Base-by-base conservation (phyloP, 2,113 vertebrate genomes). In the Stercorarius parasiticus region DNA sequence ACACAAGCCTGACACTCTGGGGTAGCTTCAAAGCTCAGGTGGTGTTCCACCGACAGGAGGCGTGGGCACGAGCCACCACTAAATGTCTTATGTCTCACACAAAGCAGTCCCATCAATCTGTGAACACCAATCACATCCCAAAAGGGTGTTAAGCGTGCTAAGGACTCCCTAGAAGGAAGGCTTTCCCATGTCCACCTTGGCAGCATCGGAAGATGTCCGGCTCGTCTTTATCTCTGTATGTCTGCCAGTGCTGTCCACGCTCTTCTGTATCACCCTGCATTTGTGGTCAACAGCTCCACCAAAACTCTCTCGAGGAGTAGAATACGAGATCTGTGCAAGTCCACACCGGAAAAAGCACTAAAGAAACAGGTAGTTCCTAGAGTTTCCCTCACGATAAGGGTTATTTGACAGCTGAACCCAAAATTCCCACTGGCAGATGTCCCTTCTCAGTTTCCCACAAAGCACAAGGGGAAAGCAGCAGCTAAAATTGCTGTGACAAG, bases 1-100 rank as follows among this genome's bases (percentile, higher is more conserved):
- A 67, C 3, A 1, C 36, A 45, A 18, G 40, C 13, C n/a, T 62
- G 25, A 47, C 0, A 0, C 40, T 34, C 22, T 10, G 21, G 10
- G 21, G 15, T 6, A 55, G n/a, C 49, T 62, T 67, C 71, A 80
- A 56, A 90, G 62, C 79, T 52, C 42, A 22, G 19, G 7, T 6
- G 21, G 23, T 43, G 36, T 15, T 69, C 30, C 30, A 55, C 36
- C 40, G 53, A 62, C 52, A 85, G 36, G 9, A 91, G 61, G 16
- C 5, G 26, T 22, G 17, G 43, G 30, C 27, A 34, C 1, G 14
- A 0, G 77, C 13, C 38, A 23, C 42, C 38, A 19, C 12, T 23
- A 21, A 49, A 6, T 2, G 21, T 15, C 15, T 42, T 29, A 5
- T 0, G 10, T 38, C 65, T 47, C 26, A 18, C 17, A 40, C 36